Conservation (phyloP, 2,797 vertebrate genomes). For the Danionella dracula region DNA sequence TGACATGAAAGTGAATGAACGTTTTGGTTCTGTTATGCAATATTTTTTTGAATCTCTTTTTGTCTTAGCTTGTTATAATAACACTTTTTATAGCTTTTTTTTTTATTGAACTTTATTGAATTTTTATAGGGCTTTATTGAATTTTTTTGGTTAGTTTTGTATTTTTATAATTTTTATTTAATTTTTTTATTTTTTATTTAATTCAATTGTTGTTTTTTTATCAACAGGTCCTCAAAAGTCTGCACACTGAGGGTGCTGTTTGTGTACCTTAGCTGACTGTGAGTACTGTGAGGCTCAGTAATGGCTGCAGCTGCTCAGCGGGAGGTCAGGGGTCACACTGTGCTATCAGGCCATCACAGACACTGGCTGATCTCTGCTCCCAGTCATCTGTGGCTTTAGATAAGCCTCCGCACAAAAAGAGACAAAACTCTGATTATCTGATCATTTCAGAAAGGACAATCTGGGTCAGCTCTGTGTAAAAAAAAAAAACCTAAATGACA, state of each 20-base stretch:
- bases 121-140: too few species aligned
- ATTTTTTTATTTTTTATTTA: too few species aligned
- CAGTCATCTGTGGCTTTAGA: slow-evolving; percentile 51
- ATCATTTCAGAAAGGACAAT: slow-evolving; percentile 45
- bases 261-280: slow-evolving; percentile 18
- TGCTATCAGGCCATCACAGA: slow-evolving; percentile 47
- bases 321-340: slow-evolving; percentile 46
- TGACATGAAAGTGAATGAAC: too few species aligned
- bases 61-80: too few species aligned
- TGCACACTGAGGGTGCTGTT: background rate
- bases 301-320: slow-evolving; percentile 19
- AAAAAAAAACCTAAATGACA: slow-evolving; percentile 22
- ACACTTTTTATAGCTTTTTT: too few species aligned
- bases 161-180: too few species aligned
- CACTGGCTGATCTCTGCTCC: slow-evolving; percentile 35
- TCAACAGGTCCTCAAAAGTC: too few species aligned
- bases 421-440: slow-evolving; percentile 42
- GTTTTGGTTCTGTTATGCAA: too few species aligned
- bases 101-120: too few species aligned
- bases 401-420: slow-evolving; percentile 38
- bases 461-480: slow-evolving; percentile 33
- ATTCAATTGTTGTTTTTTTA: too few species aligned
- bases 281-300: slow-evolving; percentile 34
- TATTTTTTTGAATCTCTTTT: too few species aligned
- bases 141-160: too few species aligned